Percentiles rank a stretch among this genome's conserved stretches.
These are phyloP conservation scores for Odontesthes bonariensis DNA, from an alignment of 2,113 vertebrate species.

Conservation along the genomic window DNA sequence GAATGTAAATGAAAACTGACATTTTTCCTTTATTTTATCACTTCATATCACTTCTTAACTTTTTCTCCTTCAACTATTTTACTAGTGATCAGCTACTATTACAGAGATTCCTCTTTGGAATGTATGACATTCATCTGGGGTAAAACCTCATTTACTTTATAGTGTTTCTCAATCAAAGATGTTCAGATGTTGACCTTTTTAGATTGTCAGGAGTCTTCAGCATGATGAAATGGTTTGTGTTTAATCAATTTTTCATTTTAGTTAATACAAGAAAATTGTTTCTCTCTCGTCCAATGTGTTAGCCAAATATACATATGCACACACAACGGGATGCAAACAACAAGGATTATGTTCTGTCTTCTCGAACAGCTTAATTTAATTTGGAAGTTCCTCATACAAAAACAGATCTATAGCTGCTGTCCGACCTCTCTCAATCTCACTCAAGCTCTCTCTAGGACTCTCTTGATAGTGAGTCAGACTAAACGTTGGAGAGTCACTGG, in stretches of 20 bases:
- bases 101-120: background rate
- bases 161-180: background rate
- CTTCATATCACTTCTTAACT: background rate
- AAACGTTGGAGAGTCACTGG: constrained; percentile 86
- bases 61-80: background rate
- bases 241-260: constrained; percentile 6
- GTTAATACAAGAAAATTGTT: background rate
- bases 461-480: constrained; percentile 84
- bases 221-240: constrained; percentile 2
- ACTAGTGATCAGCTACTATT: background rate
- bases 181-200: constrained; percentile 13
- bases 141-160: constrained; percentile 2
- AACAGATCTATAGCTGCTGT: constrained; percentile 42
- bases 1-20: background rate
- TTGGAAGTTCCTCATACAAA: constrained; percentile 31
- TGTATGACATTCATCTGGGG: background rate
- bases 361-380: constrained; percentile 41
- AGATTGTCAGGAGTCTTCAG: constrained; percentile 8
- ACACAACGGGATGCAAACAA: constrained; percentile 11
- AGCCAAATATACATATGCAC: background rate
- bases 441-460: constrained; percentile 34
- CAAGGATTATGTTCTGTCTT: constrained; percentile 1
- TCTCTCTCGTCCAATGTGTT: background rate
- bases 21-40: background rate
- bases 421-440: constrained; percentile 26